Percentiles rank a stretch among this genome's conserved stretches.
Evolutionary conservation across 1,140 invertebrate species (phyloP).

Genomic region (Chelonus insularis): DNA sequence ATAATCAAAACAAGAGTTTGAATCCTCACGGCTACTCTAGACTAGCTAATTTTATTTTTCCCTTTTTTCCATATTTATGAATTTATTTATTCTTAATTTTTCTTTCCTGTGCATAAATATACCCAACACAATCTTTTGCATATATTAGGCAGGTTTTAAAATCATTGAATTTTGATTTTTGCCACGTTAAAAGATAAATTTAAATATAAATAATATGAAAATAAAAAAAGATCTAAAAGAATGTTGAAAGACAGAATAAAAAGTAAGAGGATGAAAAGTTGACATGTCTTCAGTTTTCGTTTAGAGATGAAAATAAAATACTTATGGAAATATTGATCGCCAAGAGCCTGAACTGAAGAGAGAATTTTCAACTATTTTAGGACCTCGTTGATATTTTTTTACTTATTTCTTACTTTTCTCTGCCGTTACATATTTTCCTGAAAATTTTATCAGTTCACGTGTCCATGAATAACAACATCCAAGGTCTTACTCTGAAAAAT

Average conservation of each 20-base stretch:
- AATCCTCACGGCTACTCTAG: no score
- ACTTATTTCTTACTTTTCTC: neutral
- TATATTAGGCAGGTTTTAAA: no score
- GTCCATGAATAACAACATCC: constrained; percentile 1
- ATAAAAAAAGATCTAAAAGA: neutral
- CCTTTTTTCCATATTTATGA: no score
- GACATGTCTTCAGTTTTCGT: constrained; percentile 10
- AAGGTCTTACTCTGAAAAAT: no score
- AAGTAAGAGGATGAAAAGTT: neutral
- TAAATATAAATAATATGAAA: neutral
- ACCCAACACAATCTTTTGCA: no score
- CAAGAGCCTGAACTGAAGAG: neutral
- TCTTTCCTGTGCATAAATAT: no score
- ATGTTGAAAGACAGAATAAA: neutral
- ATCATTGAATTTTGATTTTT: no score
- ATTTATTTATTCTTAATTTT: no score
- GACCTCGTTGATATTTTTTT: neutral
- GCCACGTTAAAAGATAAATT: no score
- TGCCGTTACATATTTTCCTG: constrained; percentile 4
- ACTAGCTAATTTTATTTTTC: no score
- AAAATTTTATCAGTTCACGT: constrained; percentile 20
- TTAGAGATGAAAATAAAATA: constrained; percentile 17
- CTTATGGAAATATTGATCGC: constrained; percentile 18
- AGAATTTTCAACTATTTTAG: no score
- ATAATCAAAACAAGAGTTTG: no score